Conservation (phyloP, 2,797 vertebrate species). For the Masticophis lateralis region DNA sequence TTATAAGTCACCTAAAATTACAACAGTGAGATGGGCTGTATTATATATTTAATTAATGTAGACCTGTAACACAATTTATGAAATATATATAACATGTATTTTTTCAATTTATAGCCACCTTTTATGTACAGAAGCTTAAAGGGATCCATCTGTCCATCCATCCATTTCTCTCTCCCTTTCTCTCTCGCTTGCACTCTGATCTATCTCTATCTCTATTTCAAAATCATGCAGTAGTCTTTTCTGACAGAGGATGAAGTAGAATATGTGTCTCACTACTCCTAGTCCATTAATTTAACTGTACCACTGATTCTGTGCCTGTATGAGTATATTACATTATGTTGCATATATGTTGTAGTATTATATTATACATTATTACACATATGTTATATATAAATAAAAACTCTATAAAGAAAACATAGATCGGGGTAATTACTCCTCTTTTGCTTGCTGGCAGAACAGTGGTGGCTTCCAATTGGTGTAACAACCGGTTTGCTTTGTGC, state of each 20-base stretch:
- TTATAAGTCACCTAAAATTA: not conserved
- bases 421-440: not conserved
- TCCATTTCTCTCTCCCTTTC: not conserved
- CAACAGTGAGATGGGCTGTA: not conserved
- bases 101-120: not conserved
- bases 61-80: not conserved
- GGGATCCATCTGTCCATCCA: not conserved
- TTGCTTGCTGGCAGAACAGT: not conserved
- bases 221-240: not conserved
- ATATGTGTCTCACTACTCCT: not conserved
- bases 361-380: not conserved
- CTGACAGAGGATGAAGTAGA: not conserved
- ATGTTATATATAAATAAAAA: not conserved
- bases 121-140: not conserved
- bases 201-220: not conserved
- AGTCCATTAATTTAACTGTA: not conserved
- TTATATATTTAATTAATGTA: not conserved
- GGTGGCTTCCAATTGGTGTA: too few species aligned
- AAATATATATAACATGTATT: not conserved
- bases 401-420: not conserved
- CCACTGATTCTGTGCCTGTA: not conserved
- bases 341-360: not conserved
- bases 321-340: not conserved
- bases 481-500: too few species aligned
- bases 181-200: not conserved